Base-by-base conservation (phyloP, 2,888 invertebrate species). In the Hetaerina titia region DNA sequence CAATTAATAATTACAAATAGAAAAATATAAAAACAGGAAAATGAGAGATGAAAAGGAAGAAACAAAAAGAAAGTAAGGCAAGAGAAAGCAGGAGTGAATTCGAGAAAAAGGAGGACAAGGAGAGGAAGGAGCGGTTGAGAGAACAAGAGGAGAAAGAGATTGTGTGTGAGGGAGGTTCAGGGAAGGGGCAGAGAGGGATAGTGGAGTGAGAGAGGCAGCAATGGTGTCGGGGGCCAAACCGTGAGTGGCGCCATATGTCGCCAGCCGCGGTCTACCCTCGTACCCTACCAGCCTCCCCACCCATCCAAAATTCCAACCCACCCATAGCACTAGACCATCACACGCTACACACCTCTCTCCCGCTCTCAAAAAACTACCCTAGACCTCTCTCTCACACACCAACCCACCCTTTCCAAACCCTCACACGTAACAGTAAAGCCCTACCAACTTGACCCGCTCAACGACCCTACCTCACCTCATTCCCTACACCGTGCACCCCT, bases 161-260 rank as follows among this genome's bases (percentile, higher is more conserved):
- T 8, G 56, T 19, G 45, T 45, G 45, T 45, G 45, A 45, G 45
- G 45, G 45, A 45, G 45, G 4, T 45, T 45, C 45, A 45, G 45
- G 45, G n/a, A n/a, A n/a, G 22, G 69, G n/a, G n/a, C 69, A 6
- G 69, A 69, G n/a, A n/a, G 5, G 69, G 9, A 2, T 22, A 22
- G 13, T 0, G 69, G 9, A 2, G 69, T 13, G 13, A 58, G 11
- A n/a, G 58, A 15, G 2, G 57, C 57, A 89, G 58, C n/a, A 57
- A 57, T n/a, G 57, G 89, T 22, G 45, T 31, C n/a, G 57, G 89
- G 22, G 8, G 57, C 25, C 7, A 13, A 58, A 56, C 57, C 89
- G 58, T 89, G 90, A 64, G 56, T 90, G 90, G 64, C 92, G 22
- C 69, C 92, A 92, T 92, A 92, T 92, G 92, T 92, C 92, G 69